phyloP scores from a whole-genome alignment of 2,113 vertebrate genomes.

The Callopanchax toddi region DNA sequence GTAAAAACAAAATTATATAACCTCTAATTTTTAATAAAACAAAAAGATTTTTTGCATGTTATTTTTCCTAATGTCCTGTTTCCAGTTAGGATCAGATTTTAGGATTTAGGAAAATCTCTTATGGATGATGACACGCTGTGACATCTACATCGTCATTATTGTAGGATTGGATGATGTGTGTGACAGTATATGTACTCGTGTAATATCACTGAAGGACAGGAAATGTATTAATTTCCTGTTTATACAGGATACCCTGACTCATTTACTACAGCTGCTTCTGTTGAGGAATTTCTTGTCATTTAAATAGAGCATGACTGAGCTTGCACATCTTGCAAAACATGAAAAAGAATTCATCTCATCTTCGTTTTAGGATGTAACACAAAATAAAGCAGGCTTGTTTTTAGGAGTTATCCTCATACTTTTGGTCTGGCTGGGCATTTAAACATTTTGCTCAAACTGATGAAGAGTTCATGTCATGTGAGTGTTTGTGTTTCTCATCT shows the following conservation, averaged over 20 bases:
- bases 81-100: background rate
- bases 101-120: accelerated
- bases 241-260: background rate
- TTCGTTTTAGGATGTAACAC: background rate
- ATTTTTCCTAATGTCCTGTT: no score
- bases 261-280: background rate
- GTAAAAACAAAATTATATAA: no score
- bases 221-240: background rate
- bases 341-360: accelerated
- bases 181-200: background rate
- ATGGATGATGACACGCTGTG: no score
- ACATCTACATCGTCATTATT: no score
- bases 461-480: background rate
- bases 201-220: background rate
- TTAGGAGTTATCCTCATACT: background rate
- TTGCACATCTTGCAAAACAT: background rate
- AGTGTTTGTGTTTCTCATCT: background rate
- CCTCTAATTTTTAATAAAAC: no score
- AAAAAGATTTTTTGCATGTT: no score
- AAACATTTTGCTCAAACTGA: background rate
- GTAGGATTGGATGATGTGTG: background rate
- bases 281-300: background rate
- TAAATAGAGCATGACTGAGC: background rate
- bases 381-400: background rate
- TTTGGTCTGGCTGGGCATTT: accelerated